Conservation (phyloP, 2,113 vertebrate species). For the Anthoscopus minutus region DNA sequence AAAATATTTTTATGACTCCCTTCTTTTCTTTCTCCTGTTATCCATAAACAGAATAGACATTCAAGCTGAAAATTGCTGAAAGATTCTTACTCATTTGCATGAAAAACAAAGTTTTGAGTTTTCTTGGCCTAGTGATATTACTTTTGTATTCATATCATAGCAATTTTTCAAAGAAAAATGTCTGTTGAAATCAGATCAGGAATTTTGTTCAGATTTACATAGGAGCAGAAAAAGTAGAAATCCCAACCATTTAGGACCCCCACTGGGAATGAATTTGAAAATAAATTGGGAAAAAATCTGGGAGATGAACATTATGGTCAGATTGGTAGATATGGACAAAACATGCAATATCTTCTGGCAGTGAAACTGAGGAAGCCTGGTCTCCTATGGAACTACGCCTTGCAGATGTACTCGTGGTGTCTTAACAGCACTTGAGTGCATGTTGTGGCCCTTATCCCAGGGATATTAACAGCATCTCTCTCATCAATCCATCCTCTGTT, state of each 20-base stretch:
- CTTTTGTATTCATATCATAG: neutral
- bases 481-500: neutral
- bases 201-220: neutral
- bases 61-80: conserved; percentile 1
- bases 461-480: neutral
- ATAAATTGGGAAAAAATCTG: neutral
- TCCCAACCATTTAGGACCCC: neutral
- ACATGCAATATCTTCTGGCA: neutral
- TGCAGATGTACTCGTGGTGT: neutral
- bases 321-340: neutral
- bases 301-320: neutral
- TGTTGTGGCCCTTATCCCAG: neutral
- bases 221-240: neutral
- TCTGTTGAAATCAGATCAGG: neutral
- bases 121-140: neutral
- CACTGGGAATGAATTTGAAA: neutral
- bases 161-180: neutral
- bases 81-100: neutral
- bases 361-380: neutral
- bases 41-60: neutral
- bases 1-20: neutral
- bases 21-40: neutral
- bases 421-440: neutral
- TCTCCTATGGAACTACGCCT: neutral
- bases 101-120: neutral